Evolutionary conservation across 1,140 invertebrate species (phyloP), one percentile per base, ranked within the genome.

Genomic region (Nilaparvata lugens): DNA sequence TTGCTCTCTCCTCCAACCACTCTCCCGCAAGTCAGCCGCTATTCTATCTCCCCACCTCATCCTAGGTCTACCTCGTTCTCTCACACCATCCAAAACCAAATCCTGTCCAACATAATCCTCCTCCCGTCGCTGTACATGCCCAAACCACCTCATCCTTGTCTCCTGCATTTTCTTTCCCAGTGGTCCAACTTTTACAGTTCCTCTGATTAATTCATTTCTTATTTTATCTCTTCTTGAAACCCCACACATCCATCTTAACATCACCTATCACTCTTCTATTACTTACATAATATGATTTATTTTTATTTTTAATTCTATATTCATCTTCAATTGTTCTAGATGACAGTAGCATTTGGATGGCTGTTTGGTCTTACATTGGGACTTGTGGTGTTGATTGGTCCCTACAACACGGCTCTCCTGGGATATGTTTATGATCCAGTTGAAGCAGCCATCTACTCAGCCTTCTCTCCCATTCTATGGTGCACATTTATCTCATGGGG

Each of bases 371-470:
- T 66, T 28, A 65, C 71, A 16, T 75, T 80, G 16, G 79, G 78
- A 57, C 71, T 68, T 4, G 78, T 79, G 69, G 79, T 83, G 55
- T 73, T 83, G 65, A 82, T 83, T 73, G 80, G 79, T 28, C 81
- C 83, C 4, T 75, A 76, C 62, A 75, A 76, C 60, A 71, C 80
- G 16, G 78, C 82, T 13, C 75, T 71, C 16, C 75, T 76, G 43
- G 77, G 81, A 64, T 86, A 83, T 65, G 72, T 78, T 18, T 86
- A 86, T 69, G 76, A 79, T 56, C 72, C 75, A 1, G 71, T 76
- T 28, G 82, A 84, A 52, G 80, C 82, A 0, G 79, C 84, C 24
- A 74, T 82, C 53, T 88, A 86, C 65, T 77, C 80, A 6, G 79
- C 84, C 1, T 73, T 84, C 63, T 78, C 81, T 60, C 83, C 85